phyloP scores from a whole-genome alignment of 2,797 vertebrate genomes.

The Erithacus rubecula region DNA sequence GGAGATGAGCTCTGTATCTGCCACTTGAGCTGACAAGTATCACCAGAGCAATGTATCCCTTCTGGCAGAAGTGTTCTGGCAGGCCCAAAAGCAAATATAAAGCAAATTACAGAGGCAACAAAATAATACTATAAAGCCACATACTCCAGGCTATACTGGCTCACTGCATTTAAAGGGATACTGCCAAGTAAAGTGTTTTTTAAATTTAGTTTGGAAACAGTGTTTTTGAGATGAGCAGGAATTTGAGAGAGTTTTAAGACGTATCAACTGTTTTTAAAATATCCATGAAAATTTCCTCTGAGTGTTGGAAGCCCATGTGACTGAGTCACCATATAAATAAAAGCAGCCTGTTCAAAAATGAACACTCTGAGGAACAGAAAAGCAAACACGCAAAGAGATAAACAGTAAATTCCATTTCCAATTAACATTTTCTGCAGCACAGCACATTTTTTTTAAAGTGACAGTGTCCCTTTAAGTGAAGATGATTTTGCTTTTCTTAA shows the following conservation, averaged over 20 bases:
- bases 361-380: not conserved
- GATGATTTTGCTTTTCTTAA: constrained; percentile 24
- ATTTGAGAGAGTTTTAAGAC: not conserved
- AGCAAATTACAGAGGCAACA: constrained; percentile 34
- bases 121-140: constrained; percentile 36
- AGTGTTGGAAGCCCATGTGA: not conserved
- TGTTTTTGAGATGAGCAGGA: not conserved
- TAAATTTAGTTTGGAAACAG: not conserved
- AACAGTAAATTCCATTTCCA: constrained; percentile 2
- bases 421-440: not conserved
- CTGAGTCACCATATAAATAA: not conserved
- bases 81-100: constrained; percentile 51
- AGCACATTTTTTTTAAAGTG: not conserved
- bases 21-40: not conserved
- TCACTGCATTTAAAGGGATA: constrained; percentile 67
- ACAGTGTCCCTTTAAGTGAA: constrained; percentile 73
- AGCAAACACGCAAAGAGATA: not conserved
- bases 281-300: not conserved
- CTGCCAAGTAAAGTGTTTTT: constrained; percentile 2
- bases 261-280: not conserved
- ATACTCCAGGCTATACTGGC: not conserved
- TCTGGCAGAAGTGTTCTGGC: constrained; percentile 61
- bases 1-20: not conserved
- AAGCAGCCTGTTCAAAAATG: not conserved
- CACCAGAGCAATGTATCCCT: not conserved